Evolutionary conservation across 1,140 invertebrate genomes (phyloP).

Genomic region (Drosophila tani): DNA sequence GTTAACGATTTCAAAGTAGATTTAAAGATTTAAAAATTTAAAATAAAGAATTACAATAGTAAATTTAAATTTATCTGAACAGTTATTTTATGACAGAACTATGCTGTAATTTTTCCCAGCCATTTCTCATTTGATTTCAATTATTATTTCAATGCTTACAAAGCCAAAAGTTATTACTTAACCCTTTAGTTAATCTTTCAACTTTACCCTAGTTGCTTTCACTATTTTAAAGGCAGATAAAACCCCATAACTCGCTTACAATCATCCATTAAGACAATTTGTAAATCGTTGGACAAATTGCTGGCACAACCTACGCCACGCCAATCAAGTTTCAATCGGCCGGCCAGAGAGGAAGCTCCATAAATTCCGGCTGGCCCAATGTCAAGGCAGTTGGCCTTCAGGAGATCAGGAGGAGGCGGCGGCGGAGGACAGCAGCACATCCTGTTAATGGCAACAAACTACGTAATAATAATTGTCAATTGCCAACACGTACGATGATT

Average conservation of each 20-base stretch:
- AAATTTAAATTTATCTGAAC: too few species aligned
- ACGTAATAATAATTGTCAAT: conserved; percentile 83
- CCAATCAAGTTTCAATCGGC: conserved; percentile 42
- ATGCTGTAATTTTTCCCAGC: too few species aligned
- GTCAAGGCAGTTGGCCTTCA: conserved; percentile 14
- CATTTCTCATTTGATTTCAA: too few species aligned
- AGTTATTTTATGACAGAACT: not conserved
- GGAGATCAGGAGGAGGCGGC: conserved; percentile 1
- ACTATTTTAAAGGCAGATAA: not conserved
- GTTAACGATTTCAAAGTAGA: too few species aligned
- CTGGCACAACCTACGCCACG: conserved; percentile 39
- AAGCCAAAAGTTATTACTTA: not conserved
- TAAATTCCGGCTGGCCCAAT: conserved; percentile 42
- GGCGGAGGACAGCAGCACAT: conserved; percentile 34
- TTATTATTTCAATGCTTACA: not conserved
- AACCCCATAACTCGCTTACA: not conserved
- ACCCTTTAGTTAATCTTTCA: not conserved
- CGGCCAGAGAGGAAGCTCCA: conserved; percentile 31
- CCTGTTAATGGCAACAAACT: conserved; percentile 70
- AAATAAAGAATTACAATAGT: too few species aligned
- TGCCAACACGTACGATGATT: conserved; percentile 82
- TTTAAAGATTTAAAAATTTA: too few species aligned
- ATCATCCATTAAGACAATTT: conserved; percentile 21
- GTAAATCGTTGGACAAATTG: conserved; percentile 18
- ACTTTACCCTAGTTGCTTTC: not conserved